Conservation (phyloP, 1,140 invertebrate species). For the Trachelipus rathkii region DNA sequence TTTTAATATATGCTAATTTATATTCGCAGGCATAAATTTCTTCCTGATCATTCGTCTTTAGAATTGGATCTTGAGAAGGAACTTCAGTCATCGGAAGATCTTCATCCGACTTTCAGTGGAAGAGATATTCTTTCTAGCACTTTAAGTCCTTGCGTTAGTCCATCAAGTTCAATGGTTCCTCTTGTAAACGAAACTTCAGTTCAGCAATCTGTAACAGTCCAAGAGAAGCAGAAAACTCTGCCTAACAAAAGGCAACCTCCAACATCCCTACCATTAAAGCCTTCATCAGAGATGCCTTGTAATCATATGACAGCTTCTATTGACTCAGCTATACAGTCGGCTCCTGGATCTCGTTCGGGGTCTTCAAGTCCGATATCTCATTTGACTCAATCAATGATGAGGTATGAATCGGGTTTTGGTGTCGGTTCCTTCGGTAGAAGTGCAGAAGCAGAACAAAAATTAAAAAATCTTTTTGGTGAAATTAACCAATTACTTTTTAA, state of each 20-base stretch:
- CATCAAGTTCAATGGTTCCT: neutral
- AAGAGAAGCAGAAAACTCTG: neutral
- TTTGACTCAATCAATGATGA: conserved; percentile 35
- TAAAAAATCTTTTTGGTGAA: neutral
- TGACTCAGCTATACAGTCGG: conserved; percentile 43
- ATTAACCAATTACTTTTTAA: neutral
- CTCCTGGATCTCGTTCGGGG: conserved; percentile 41
- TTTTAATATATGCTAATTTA: too few relatives aligned
- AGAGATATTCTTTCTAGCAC: neutral
- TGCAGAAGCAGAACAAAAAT: neutral
- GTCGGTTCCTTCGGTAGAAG: neutral
- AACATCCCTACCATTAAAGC: neutral
- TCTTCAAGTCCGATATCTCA: conserved; percentile 38
- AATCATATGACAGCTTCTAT: conserved; percentile 36
- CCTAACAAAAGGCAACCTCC: neutral
- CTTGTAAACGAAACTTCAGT: neutral
- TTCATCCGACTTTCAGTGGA: neutral
- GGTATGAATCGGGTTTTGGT: conserved; percentile 28
- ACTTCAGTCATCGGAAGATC: conserved; percentile 23
- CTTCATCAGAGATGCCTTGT: neutral
- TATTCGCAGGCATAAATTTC: conserved; percentile 35
- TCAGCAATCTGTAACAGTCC: neutral
- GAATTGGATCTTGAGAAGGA: conserved; percentile 43
- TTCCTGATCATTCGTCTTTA: conserved; percentile 43
- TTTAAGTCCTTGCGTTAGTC: neutral